Base-by-base conservation (phyloP, 2,888 invertebrate species). In the Scaptomyza parva region DNA sequence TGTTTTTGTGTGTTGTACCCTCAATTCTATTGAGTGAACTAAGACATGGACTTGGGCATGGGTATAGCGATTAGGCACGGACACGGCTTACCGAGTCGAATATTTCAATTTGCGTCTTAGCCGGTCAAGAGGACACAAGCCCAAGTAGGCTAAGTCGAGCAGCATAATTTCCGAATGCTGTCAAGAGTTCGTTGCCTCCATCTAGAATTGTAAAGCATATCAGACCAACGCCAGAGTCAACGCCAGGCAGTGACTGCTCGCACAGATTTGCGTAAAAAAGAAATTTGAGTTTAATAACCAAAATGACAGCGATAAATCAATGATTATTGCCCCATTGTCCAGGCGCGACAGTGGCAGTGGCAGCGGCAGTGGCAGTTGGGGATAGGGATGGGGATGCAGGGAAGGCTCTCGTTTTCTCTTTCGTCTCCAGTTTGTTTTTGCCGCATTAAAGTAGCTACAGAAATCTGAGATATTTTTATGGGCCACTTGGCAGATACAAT, bases 261-360 rank as follows among this genome's bases (percentile, higher is more conserved):
- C 58, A 41, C 30, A 63, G 68, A 67, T 72, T 63, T 67, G 48
- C 54, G 48, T 54, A 45, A 57, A 59, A 50, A 55, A 47, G 20
- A 52, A 72, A 72, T 72, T 75, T 70, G 79, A 83, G 81, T 88
- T 86, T 85, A 86, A 85, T 86, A 87, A 88, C 62, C 63, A 52
- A 68, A 69, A 74, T 62, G 57, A 60, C 53, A 66, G 70, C 85
- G 85, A 91, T 90, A 90, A 90, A 91, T 90, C 91, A 90, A 89
- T 88, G 84, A 88, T 86, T 86, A 86, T 86, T 78, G 85, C 83
- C 80, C 70, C 76, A 84, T 77, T 78, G 78, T 81, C 17, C 40
- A n/a, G 24, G n/a, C 63, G 17, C 60, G 60, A 40, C 28, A 24
- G 26, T 2, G 14, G 30, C 5, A 18, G 8, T 5, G n/a, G n/a